Conservation (phyloP, 1,140 invertebrate genomes). For the Physella acuta region DNA sequence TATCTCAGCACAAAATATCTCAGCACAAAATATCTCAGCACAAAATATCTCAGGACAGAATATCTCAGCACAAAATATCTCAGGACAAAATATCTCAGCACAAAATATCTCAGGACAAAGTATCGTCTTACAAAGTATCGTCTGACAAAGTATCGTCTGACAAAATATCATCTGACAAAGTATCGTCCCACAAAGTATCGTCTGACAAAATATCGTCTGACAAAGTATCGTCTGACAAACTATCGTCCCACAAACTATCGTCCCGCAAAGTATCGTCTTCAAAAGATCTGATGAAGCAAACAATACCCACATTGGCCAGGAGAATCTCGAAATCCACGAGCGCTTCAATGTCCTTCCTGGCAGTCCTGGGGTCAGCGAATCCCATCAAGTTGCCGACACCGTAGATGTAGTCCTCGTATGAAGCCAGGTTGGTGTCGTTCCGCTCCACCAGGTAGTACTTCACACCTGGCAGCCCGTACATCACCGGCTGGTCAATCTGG, state of each 20-base stretch:
- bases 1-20: too few species aligned
- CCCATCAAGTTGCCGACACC: conserved; percentile 75
- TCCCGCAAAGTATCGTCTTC: background rate
- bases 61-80: too few species aligned
- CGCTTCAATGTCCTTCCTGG: conserved; percentile 67
- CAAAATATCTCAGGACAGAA: too few species aligned
- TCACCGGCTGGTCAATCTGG: conserved; percentile 79
- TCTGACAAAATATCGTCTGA: background rate
- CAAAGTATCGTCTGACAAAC: background rate
- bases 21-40: too few species aligned
- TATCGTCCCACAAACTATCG: background rate
- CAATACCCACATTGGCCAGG: conserved; percentile 70
- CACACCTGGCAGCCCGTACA: conserved; percentile 75
- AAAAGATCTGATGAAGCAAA: background rate
- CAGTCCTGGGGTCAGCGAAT: conserved; percentile 56
- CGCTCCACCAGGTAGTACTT: conserved; percentile 77
- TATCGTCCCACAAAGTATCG: background rate
- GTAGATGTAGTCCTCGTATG: conserved; percentile 79
- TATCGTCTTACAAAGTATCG: background rate
- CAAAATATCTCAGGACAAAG: too few species aligned
- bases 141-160: background rate
- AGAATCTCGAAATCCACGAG: conserved; percentile 77
- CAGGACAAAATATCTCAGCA: too few species aligned
- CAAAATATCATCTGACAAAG: background rate
- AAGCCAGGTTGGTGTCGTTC: conserved; percentile 62